A percentile compares a stretch with the other conserved stretches of the same genome.
These are phyloP conservation scores for Petaurus breviceps DNA, from an alignment of 2,113 vertebrate genomes.

Conservation along the genomic window DNA sequence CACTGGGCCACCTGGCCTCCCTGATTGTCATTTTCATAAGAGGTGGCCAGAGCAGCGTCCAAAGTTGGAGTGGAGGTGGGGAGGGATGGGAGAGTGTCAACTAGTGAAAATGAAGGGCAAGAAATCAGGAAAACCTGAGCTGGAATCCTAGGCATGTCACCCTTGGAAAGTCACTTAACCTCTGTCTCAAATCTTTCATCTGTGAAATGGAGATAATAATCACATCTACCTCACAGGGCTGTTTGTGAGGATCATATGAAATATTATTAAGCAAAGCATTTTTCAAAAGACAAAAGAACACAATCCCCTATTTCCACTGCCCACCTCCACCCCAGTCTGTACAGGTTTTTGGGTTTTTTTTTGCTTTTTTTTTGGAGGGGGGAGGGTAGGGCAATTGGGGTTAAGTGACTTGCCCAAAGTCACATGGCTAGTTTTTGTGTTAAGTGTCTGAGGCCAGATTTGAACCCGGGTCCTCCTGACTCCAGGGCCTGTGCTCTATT, in stretches of 20 bases:
- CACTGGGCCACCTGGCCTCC: too few relatives aligned
- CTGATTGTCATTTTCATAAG: not conserved
- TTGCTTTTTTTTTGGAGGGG: too few relatives aligned
- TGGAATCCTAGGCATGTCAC: not conserved
- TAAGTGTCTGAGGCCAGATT: too few relatives aligned
- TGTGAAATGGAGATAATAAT: not conserved
- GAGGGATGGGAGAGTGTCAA: not conserved
- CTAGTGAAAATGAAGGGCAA: not conserved
- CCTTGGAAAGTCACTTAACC: not conserved
- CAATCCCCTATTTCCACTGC: too few relatives aligned
- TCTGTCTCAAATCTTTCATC: not conserved
- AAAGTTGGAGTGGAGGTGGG: not conserved
- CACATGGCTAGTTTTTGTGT: too few relatives aligned
- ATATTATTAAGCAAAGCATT: not conserved
- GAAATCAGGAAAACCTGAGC: not conserved
- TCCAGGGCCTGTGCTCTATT: too few relatives aligned
- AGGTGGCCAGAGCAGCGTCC: not conserved
- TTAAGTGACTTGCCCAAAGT: too few relatives aligned
- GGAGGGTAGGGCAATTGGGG: too few relatives aligned
- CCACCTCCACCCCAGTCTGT: too few relatives aligned
- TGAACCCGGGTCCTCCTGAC: too few relatives aligned
- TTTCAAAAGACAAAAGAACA: not conserved
- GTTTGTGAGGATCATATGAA: not conserved
- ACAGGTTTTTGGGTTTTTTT: too few relatives aligned
- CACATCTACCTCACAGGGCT: not conserved